Evolutionary conservation across 2,888 invertebrate genomes (phyloP).

Genomic region (Serrognathus titanus): DNA sequence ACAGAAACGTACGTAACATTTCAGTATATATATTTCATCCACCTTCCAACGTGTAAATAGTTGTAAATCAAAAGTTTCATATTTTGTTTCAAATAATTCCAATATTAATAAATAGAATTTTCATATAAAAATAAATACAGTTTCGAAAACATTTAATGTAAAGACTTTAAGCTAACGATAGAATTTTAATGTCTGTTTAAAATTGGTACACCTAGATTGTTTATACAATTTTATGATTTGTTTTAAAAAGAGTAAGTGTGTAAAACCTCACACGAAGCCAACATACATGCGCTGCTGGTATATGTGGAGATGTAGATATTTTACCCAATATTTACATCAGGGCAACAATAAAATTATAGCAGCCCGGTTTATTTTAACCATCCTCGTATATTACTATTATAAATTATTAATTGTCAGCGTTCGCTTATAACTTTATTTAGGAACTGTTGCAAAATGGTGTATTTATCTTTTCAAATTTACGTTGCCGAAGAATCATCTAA

Average conservation of each 20-base stretch:
- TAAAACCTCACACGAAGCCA: constrained; percentile 48
- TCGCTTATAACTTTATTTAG: neutral
- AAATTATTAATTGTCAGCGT: neutral
- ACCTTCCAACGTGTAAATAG: constrained; percentile 7
- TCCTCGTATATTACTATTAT: neutral
- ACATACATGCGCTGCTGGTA: constrained; percentile 12
- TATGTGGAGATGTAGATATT: constrained; percentile 14
- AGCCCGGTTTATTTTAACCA: neutral
- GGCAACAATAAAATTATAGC: constrained; percentile 16
- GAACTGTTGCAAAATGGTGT: neutral
- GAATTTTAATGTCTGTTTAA: constrained; percentile 21
- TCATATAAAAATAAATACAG: neutral
- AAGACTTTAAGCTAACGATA: constrained; percentile 8
- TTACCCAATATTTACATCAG: constrained; percentile 17
- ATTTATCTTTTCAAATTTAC: too few species aligned
- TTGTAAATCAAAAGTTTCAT: constrained; percentile 11
- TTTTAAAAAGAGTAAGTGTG: constrained; percentile 48
- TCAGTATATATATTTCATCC: neutral
- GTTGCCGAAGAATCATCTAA: too few species aligned
- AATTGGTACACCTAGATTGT: constrained; percentile 33
- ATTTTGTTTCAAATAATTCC: constrained; percentile 9
- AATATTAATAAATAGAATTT: constrained; percentile 7
- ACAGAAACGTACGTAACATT: too few species aligned
- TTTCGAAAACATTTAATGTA: constrained; percentile 2
- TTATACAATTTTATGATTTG: constrained; percentile 48